Base-by-base conservation (phyloP, 2,888 invertebrate genomes). In the Drosophila acutilabella region DNA sequence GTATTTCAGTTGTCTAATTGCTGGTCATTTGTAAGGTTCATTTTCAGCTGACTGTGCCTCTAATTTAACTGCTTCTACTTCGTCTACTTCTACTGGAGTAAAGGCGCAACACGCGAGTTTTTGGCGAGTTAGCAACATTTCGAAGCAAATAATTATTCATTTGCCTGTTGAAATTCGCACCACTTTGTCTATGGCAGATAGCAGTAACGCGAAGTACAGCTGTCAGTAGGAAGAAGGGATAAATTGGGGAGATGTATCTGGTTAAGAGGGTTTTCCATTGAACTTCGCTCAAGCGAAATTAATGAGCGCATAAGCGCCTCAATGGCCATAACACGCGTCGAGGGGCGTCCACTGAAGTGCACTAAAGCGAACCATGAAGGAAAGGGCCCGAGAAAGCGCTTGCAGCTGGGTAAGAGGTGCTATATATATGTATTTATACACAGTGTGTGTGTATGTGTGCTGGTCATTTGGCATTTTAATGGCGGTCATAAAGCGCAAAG, bases 221-320 rank as follows among this genome's bases (percentile, higher is more conserved):
- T 33, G 44, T 6, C 18, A 3, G 33, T 1, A n/a, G 7, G 20
- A 10, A n/a, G 52, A 3, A 10, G 14, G 33, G 2, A 0, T 1
- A n/a, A 3, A 23, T 10, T 10, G 26, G 36, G 11, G 11, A n/a
- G 4, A n/a, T 42, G 20, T 44, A 23, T 6, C n/a, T 47, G 56
- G 20, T 20, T 5, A 14, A 20, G 48, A 20, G 20, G 23, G 54
- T 57, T 61, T 65, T 72, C 79, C 80, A 88, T 88, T 88, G 82
- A 88, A 85, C 83, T 88, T 77, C 83, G 83, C 56, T 88, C 71
- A 88, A 72, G 86, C 68, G 82, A 88, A 83, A 83, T 88, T 83
- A 83, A 83, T 83, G 88, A 83, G 88, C 88, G 82, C 80, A 81
- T 79, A 79, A 67, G 73, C 78, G 73, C 66, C 78, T 69, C 69